Conservation (phyloP, 1,140 invertebrate genomes). For the Cotesia vestalis region DNA sequence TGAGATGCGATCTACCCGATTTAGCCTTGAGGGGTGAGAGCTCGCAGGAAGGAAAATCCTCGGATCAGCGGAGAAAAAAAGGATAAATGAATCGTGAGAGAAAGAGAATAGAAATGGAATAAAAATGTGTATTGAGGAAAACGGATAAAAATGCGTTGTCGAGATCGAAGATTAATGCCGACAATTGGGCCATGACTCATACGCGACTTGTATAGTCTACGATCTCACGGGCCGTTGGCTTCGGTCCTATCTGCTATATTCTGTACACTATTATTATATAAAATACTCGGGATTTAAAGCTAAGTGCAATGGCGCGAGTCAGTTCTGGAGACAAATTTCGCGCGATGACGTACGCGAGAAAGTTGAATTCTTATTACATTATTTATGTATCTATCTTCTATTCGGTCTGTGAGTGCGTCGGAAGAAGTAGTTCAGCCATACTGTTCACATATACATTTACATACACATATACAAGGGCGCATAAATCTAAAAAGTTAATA, state of each 20-base stretch:
- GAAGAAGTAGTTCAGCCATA: no score
- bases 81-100: neutral
- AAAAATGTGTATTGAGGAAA: neutral
- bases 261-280: no score
- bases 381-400: neutral
- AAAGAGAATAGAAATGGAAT: neutral
- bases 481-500: no score
- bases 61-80: neutral
- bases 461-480: no score
- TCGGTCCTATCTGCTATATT: neutral
- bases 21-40: no score
- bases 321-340: slow-evolving; percentile 6
- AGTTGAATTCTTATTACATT: neutral
- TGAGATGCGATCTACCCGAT: no score
- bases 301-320: neutral
- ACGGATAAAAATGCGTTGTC: neutral
- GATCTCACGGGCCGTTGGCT: slow-evolving; percentile 9
- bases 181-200: slow-evolving; percentile 19
- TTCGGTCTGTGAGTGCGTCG: neutral
- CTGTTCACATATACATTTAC: no score
- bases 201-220: neutral
- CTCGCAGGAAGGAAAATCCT: slow-evolving; percentile 16
- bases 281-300: neutral
- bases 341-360: slow-evolving; percentile 1
- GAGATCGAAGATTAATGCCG: slow-evolving; percentile 23